Conservation (phyloP, 2,797 vertebrate genomes). For the Pangasius larnaudii region DNA sequence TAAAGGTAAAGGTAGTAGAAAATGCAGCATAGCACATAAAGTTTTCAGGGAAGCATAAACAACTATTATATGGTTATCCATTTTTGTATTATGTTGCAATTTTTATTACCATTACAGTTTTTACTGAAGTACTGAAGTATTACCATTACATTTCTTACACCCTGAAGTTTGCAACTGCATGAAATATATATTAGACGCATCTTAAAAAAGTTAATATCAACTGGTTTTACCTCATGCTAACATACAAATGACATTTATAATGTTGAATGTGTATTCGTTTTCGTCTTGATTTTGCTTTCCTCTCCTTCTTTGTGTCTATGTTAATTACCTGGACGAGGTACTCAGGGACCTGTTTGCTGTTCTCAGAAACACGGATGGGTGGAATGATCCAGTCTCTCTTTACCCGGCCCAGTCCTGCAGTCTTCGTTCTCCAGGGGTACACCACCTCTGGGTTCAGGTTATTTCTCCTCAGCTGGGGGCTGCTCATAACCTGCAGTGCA, state of each 20-base stretch:
- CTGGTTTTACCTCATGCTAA: background rate
- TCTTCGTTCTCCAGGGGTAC: slow-evolving; percentile 72
- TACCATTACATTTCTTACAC: background rate
- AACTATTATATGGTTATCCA: too few species aligned
- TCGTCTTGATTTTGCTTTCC: background rate
- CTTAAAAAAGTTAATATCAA: background rate
- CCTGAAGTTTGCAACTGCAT: background rate
- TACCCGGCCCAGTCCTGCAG: slow-evolving; percentile 68
- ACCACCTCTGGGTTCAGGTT: slow-evolving; percentile 60
- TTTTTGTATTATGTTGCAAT: too few species aligned
- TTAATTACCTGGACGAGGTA: slow-evolving; percentile 88
- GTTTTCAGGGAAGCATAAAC: background rate
- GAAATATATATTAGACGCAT: background rate
- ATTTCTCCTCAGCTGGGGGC: slow-evolving; percentile 32
- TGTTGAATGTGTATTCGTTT: background rate
- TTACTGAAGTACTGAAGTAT: background rate
- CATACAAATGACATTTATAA: background rate
- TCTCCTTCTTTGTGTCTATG: too few species aligned
- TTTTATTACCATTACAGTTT: background rate
- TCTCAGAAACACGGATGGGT: slow-evolving; percentile 91
- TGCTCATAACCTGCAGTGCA: slow-evolving; percentile 48
- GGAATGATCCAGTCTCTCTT: slow-evolving; percentile 98
- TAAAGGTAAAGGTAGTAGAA: background rate
- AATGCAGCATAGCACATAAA: background rate
- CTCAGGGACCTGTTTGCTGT: slow-evolving; percentile 90